A percentile compares a stretch with the other conserved stretches of the same genome.
Evolutionary conservation across 2,888 invertebrate genomes (phyloP).

Genomic region (Thysanoteuthis rhombus): DNA sequence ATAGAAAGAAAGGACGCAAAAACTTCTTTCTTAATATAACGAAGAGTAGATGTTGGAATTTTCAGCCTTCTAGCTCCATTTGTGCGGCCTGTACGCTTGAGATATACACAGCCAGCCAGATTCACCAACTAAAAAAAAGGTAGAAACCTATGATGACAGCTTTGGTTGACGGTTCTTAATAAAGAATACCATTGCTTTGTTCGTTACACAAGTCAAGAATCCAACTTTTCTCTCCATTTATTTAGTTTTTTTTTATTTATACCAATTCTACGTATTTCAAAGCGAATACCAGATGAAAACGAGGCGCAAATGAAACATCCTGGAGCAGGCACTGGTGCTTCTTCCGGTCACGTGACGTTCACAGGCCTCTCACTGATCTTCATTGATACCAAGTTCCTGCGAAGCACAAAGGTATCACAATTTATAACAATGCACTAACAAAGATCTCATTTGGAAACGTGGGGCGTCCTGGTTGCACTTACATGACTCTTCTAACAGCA

Average conservation of each 20-base stretch:
- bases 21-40: too few species aligned
- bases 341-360: not conserved
- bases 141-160: too few species aligned
- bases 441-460: not conserved
- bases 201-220: not conserved
- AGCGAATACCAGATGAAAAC: not conserved
- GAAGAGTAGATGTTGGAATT: not conserved
- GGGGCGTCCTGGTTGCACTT: not conserved
- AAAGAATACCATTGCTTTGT: not conserved
- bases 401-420: not conserved
- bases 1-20: too few species aligned
- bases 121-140: not conserved
- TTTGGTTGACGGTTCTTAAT: not conserved
- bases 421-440: not conserved
- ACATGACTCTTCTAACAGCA: not conserved
- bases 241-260: not conserved
- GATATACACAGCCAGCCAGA: too few species aligned
- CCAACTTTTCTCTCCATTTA: not conserved
- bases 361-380: not conserved
- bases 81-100: too few species aligned
- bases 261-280: not conserved
- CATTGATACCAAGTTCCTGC: slow-evolving; percentile 1
- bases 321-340: not conserved
- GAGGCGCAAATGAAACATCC: not conserved
- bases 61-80: too few species aligned